Evolutionary conservation across 1,140 invertebrate genomes (phyloP).

Genomic region (Amphibalanus amphitrite): DNA sequence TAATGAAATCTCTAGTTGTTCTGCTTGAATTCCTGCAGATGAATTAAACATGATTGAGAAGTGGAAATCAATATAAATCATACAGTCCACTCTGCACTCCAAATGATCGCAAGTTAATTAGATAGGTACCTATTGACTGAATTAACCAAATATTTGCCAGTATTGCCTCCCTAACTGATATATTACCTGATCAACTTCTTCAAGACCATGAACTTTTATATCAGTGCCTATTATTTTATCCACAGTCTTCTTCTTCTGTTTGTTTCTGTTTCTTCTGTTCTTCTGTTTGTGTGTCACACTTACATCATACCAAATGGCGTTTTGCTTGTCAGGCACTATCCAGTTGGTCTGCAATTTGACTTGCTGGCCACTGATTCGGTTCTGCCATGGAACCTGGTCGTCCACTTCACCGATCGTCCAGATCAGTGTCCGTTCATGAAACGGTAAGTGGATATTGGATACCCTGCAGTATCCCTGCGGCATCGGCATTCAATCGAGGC

Average conservation of each 20-base stretch:
- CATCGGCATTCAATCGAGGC: constrained; percentile 6
- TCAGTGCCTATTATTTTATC: background rate
- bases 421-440: constrained; percentile 46
- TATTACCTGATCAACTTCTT: too few species aligned
- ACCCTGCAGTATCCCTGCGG: background rate
- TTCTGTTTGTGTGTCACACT: constrained; percentile 7
- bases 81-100: too few species aligned
- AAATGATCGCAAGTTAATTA: too few species aligned
- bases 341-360: constrained; percentile 91
- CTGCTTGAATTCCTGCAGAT: too few species aligned
- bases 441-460: too few species aligned
- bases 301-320: background rate
- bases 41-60: too few species aligned
- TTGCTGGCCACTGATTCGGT: constrained; percentile 49
- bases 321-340: constrained; percentile 53
- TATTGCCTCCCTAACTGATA: too few species aligned
- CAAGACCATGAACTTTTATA: background rate
- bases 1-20: too few species aligned
- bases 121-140: too few species aligned
- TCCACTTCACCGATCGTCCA: constrained; percentile 88
- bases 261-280: constrained; percentile 7
- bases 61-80: too few species aligned
- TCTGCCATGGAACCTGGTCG: constrained; percentile 81
- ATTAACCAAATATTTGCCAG: too few species aligned
- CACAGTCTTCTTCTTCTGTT: background rate